Evolutionary conservation across 2,797 vertebrate species (phyloP).

Genomic region (Centroberyx gerrardi): DNA sequence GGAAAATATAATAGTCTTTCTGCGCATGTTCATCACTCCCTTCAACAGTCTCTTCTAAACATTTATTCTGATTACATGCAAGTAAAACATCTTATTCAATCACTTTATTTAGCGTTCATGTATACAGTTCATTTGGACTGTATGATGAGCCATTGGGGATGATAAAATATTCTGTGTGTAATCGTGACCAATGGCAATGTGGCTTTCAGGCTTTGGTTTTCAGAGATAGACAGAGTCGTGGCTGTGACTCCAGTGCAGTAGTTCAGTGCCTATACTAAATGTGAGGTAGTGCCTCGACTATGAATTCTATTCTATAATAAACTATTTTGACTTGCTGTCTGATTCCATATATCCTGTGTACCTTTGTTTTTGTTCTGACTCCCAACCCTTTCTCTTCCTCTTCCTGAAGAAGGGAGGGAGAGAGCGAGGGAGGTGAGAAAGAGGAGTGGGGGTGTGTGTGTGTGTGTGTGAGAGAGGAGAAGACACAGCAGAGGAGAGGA

Average conservation of each 20-base stretch:
- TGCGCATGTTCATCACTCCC: no score
- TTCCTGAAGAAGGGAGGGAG: not conserved
- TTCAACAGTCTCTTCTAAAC: not conserved
- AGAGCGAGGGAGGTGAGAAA: not conserved
- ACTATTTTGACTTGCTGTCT: constrained; percentile 85
- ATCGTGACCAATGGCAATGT: constrained; percentile 1
- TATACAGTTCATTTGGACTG: not conserved
- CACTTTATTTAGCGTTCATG: not conserved
- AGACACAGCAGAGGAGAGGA: not conserved
- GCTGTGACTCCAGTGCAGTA: constrained; percentile 86
- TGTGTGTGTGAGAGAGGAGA: not conserved
- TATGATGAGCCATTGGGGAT: not conserved
- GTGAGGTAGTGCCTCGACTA: constrained; percentile 88
- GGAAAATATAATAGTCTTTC: no score
- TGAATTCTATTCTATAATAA: constrained; percentile 87
- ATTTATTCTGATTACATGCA: not conserved
- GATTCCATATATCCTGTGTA: constrained; percentile 64
- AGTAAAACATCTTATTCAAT: constrained; percentile 2
- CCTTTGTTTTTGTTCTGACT: constrained; percentile 21
- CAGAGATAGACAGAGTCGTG: constrained; percentile 65
- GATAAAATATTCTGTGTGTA: not conserved
- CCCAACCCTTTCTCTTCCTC: not conserved
- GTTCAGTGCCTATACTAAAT: constrained; percentile 92
- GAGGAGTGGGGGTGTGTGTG: not conserved
- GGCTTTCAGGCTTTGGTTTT: constrained; percentile 62